A percentile compares a stretch with the other conserved stretches of the same genome.
phyloP scores from a whole-genome alignment of 2,113 vertebrate genomes.

The Pholis gunnellus region DNA sequence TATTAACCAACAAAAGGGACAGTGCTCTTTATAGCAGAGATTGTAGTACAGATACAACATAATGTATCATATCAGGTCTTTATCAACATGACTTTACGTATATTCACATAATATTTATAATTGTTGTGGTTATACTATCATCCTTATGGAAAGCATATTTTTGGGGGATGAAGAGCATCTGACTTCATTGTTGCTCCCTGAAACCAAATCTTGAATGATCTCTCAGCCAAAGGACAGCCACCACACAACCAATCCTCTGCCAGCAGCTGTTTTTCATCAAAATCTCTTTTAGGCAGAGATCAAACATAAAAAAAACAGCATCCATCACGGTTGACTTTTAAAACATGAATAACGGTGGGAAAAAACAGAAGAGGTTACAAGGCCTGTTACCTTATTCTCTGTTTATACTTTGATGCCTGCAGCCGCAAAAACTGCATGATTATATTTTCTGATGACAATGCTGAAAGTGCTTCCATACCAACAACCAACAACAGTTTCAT shows the following conservation, averaged over 20 bases:
- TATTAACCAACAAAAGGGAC: not conserved
- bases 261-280: conserved; percentile 41
- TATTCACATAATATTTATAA: not conserved
- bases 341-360: not conserved
- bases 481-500: conserved; percentile 26
- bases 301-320: conserved; percentile 25
- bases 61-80: not conserved
- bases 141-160: not conserved
- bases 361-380: not conserved
- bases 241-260: conserved; percentile 11
- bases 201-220: conserved; percentile 35
- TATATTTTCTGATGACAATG: conserved; percentile 28
- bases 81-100: not conserved
- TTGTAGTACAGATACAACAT: not conserved
- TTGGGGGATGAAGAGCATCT: not conserved
- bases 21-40: not conserved
- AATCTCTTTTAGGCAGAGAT: conserved; percentile 7
- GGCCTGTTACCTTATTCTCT: not conserved
- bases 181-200: not conserved
- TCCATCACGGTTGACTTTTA: not conserved
- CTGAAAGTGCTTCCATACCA: conserved; percentile 15
- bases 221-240: conserved; percentile 6
- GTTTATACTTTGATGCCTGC: not conserved
- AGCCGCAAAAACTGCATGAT: not conserved
- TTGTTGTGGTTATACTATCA: not conserved